Base-by-base conservation (phyloP, 2,888 invertebrate species). In the Mongoloraphidia duomilia region DNA sequence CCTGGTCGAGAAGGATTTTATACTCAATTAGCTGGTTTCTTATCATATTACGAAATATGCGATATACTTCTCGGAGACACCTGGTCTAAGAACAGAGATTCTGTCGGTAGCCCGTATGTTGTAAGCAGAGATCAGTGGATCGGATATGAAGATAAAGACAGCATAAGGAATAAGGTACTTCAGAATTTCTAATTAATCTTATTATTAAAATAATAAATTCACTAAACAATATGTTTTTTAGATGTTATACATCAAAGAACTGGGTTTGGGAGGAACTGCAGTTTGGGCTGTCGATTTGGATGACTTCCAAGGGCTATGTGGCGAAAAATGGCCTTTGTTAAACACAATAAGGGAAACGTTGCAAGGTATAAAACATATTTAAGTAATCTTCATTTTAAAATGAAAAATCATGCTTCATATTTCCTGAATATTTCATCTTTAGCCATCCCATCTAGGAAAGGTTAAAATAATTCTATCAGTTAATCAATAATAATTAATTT, bases 71-170 rank as follows among this genome's bases (percentile, higher is more conserved):
- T 62, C 35, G 63, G 64, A 47, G 65, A 65, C 53, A 63, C 61
- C 2, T 65, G 64, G 61, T 54, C 51, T 13, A 55, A 54, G 44
- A 51, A 56, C 26, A 55, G 73, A 10, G 84, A 84, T 57, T 71
- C 72, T 44, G 73, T 73, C 34, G 84, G 84, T 1, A 76, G 81
- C 12, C 80, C 84, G 1, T 84, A 73, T 58, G 66, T 75, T 44
- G 74, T 79, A 9, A 76, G 75, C 45, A 82, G 79, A 8, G 81
- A 85, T 61, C 87, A 88, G 58, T 89, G 88, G 88, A 73, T 88
- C 52, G 81, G 84, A 6, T 89, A 79, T 59, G 89, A 89, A 53
- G 82, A 86, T 57, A 73, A 73, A 1, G 68, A 73, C 12, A 81
- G 80, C 49, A 71, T 84, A 44, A 64, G 70, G 51, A 72, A 73